Evolutionary conservation across 2,113 vertebrate species (phyloP).

Genomic region (Cynopterus brachyotis): DNA sequence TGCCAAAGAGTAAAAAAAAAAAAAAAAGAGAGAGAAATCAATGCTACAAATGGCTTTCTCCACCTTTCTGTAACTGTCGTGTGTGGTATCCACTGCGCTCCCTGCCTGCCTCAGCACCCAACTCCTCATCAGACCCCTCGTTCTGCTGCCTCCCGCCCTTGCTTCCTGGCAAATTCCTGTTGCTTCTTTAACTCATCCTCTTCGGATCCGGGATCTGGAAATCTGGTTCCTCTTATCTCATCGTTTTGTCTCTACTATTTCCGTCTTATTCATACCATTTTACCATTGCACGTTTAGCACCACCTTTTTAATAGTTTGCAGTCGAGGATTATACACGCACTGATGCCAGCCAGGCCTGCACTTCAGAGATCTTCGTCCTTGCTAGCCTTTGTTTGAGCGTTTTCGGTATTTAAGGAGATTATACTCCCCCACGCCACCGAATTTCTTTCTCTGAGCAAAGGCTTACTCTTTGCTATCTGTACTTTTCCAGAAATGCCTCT

Average conservation of each 20-base stretch:
- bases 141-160: not conserved
- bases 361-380: fast-evolving
- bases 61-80: fast-evolving
- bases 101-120: not conserved
- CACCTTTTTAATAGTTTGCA: not conserved
- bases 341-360: not conserved
- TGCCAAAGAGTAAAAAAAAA: not conserved
- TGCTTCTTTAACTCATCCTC: not conserved
- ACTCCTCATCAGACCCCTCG: not conserved
- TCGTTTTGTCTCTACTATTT: not conserved
- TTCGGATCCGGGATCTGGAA: not conserved
- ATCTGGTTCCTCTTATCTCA: not conserved
- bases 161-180: not conserved
- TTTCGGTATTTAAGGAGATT: not conserved
- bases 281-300: not conserved
- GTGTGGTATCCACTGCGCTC: not conserved
- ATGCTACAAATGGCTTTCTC: not conserved
- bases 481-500: not conserved
- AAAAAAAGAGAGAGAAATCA: not conserved
- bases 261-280: not conserved
- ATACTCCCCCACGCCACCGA: not conserved
- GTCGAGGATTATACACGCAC: not conserved
- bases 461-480: not conserved
- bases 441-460: not conserved
- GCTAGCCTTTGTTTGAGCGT: not conserved